These are phyloP conservation scores for Scaptomyza tumidula DNA, from an alignment of 2,888 invertebrate genomes.

Conservation along the genomic window DNA sequence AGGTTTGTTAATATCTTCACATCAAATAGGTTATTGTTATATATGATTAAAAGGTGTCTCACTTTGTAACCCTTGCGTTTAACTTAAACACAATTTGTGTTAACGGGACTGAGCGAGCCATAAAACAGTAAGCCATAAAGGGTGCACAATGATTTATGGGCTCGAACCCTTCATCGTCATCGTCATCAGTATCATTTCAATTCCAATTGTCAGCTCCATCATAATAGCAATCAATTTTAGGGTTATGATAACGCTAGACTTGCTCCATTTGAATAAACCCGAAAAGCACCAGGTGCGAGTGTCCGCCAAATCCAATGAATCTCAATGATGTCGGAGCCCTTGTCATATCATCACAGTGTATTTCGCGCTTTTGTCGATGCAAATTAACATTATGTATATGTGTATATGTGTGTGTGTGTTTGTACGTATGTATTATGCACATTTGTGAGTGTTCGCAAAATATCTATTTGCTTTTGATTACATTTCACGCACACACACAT, in stretches of 20 bases:
- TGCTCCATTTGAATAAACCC: slow-evolving; percentile 57
- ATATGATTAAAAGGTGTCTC: too few relatives aligned
- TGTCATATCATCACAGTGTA: slow-evolving; percentile 43
- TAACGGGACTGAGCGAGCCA: not conserved
- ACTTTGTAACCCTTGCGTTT: too few relatives aligned
- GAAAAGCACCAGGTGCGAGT: slow-evolving; percentile 76
- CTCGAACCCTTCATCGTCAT: not conserved
- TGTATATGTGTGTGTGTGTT: not conserved
- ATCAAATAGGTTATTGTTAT: too few relatives aligned
- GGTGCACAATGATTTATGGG: slow-evolving; percentile 7
- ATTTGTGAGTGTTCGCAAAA: slow-evolving; percentile 30
- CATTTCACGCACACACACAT: slow-evolving; percentile 5
- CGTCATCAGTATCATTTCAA: not conserved
- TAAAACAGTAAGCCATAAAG: slow-evolving; percentile 7
- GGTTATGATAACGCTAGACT: slow-evolving; percentile 44
- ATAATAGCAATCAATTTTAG: slow-evolving; percentile 57
- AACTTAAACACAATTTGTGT: not conserved
- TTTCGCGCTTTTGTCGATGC: slow-evolving; percentile 29
- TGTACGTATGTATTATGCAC: slow-evolving; percentile 4
- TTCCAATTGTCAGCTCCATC: slow-evolving; percentile 13
- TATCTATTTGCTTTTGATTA: slow-evolving; percentile 39
- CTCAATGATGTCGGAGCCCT: slow-evolving; percentile 71
- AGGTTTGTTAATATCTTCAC: too few relatives aligned
- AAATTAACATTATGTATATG: slow-evolving; percentile 51
- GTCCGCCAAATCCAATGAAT: slow-evolving; percentile 78